These are phyloP conservation scores for Taenaris catops DNA, from an alignment of 2,888 invertebrate genomes.

Conservation along the genomic window DNA sequence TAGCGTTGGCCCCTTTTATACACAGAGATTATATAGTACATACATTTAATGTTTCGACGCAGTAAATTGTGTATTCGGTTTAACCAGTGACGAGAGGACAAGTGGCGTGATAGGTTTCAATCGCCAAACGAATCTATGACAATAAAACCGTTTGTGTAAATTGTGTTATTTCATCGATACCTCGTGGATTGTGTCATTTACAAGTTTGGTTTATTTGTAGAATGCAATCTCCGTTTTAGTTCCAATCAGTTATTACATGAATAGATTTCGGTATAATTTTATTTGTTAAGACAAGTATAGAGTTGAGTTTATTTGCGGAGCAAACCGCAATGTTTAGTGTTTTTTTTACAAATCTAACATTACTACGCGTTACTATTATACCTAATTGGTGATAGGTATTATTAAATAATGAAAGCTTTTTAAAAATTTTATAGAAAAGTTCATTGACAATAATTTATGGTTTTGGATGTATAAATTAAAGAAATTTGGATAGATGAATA, in stretches of 20 bases:
- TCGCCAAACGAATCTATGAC: slow-evolving; percentile 11
- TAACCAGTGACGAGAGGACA: slow-evolving; percentile 13
- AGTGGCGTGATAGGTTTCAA: slow-evolving; percentile 14
- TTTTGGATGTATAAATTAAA: too few species aligned
- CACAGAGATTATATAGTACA: slow-evolving; percentile 4
- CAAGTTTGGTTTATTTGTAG: slow-evolving; percentile 7
- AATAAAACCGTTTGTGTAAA: slow-evolving; percentile 10
- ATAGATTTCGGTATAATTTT: too few species aligned
- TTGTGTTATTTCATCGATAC: slow-evolving; percentile 3
- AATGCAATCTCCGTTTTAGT: slow-evolving; percentile 1
- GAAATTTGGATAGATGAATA: too few species aligned
- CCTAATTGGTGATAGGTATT: too few species aligned
- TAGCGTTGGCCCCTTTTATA: slow-evolving; percentile 6
- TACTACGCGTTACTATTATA: too few species aligned
- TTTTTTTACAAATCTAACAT: too few species aligned
- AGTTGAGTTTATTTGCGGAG: too few species aligned
- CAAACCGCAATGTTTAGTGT: too few species aligned
- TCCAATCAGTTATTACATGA: background rate
- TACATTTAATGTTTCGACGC: slow-evolving; percentile 10
- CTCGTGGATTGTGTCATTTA: slow-evolving; percentile 1
- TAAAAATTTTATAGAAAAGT: too few species aligned
- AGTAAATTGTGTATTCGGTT: slow-evolving; percentile 9
- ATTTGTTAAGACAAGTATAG: too few species aligned
- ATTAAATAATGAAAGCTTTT: too few species aligned
- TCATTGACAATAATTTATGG: too few species aligned